Percentiles rank a stretch among this genome's conserved stretches.
These are phyloP conservation scores for Amphipoea lucens DNA, from an alignment of 2,888 invertebrate species.

Conservation along the genomic window DNA sequence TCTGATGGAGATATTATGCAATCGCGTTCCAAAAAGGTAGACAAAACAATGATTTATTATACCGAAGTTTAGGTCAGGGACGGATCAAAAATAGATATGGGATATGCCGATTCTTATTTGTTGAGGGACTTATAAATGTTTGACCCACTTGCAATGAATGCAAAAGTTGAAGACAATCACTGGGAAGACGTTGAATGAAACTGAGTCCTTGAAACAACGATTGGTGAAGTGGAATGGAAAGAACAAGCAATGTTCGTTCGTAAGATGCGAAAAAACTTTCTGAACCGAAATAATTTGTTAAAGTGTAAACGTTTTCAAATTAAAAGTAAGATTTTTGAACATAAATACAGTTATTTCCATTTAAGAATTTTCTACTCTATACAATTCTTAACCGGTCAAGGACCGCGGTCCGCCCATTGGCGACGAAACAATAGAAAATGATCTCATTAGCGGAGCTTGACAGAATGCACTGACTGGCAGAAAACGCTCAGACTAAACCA, in stretches of 20 bases:
- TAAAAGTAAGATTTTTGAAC: not conserved
- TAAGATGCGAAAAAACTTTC: not conserved
- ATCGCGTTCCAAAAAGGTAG: slow-evolving; percentile 42
- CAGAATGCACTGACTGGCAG: not conserved
- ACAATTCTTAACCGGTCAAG: too few relatives aligned
- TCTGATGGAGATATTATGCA: slow-evolving; percentile 62
- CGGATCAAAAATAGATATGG: slow-evolving; percentile 32
- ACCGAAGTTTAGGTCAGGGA: slow-evolving; percentile 44
- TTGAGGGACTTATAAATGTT: slow-evolving; percentile 10
- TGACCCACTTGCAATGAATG: slow-evolving; percentile 31
- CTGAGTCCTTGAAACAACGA: slow-evolving; percentile 12
- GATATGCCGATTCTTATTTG: slow-evolving; percentile 9
- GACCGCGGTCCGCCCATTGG: too few relatives aligned
- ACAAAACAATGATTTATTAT: slow-evolving; percentile 56
- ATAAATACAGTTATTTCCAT: not conserved
- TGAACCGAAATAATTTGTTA: not conserved
- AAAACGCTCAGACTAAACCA: too few relatives aligned
- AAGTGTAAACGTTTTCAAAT: not conserved
- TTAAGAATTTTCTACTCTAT: not conserved
- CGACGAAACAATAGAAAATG: too few relatives aligned
- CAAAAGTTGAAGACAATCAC: slow-evolving; percentile 17
- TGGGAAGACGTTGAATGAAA: slow-evolving; percentile 10
- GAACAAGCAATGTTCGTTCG: not conserved
- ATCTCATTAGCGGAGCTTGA: too few relatives aligned
- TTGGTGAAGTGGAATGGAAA: not conserved